phyloP scores from a whole-genome alignment of 2,888 invertebrate species.

The Phengaris arion region DNA sequence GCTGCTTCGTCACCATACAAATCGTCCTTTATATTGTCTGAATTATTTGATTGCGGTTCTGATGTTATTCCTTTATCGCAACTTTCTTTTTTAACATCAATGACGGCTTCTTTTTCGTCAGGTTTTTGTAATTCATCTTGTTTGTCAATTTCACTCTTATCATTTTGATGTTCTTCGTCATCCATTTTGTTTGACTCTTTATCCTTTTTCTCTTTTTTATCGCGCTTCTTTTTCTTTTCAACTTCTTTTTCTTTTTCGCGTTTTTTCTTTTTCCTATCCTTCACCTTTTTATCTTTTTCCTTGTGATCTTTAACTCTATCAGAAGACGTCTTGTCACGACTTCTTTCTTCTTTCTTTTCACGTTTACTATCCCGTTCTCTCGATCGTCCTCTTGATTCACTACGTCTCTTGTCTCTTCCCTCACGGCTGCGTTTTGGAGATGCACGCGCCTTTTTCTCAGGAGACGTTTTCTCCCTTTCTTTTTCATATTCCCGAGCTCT shows the following conservation, averaged over 20 bases:
- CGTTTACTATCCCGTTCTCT: conserved; percentile 76
- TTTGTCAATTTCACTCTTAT: conserved; percentile 34
- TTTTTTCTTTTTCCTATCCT: conserved; percentile 66
- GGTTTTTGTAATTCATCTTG: conserved; percentile 39
- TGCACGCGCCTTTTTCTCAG: conserved; percentile 61
- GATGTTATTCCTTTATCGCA: conserved; percentile 44
- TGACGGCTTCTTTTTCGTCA: conserved; percentile 30
- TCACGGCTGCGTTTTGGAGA: conserved; percentile 69
- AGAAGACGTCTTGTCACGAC: conserved; percentile 63
- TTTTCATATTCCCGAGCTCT: conserved; percentile 63
- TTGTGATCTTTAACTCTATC: conserved; percentile 77
- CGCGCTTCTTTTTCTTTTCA: conserved; percentile 75
- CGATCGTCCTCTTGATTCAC: conserved; percentile 69
- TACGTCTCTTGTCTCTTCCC: conserved; percentile 63
- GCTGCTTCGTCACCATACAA: conserved; percentile 77
- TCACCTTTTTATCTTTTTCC: conserved; percentile 78
- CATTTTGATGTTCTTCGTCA: conserved; percentile 44
- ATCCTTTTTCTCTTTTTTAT: conserved; percentile 79
- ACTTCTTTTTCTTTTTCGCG: conserved; percentile 75
- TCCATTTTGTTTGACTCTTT: conserved; percentile 51
- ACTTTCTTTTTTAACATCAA: conserved; percentile 46
- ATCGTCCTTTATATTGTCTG: conserved; percentile 53
- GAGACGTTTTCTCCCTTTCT: conserved; percentile 61
- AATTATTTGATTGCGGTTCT: conserved; percentile 34
- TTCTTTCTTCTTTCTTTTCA: conserved; percentile 76